These are phyloP conservation scores for Dendrocincla fuliginosa DNA, from an alignment of 2,797 vertebrate species.

Conservation along the genomic window DNA sequence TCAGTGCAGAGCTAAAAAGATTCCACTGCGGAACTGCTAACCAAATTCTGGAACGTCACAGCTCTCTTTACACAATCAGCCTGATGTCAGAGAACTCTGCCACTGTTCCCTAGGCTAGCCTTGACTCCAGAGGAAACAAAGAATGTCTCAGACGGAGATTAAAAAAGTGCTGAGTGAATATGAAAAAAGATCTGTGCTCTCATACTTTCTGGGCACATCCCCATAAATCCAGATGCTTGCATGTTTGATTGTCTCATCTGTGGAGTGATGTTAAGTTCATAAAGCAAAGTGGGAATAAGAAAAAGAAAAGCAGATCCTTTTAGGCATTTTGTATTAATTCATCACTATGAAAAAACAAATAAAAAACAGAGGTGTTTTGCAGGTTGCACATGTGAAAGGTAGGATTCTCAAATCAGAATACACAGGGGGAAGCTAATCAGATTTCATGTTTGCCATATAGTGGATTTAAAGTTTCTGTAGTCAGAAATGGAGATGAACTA, in stretches of 20 bases:
- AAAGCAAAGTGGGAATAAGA: not conserved
- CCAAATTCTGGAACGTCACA: not conserved
- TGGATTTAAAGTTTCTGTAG: not conserved
- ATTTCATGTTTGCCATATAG: not conserved
- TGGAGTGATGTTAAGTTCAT: not conserved
- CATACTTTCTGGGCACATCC: not conserved
- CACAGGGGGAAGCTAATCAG: not conserved
- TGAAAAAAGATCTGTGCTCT: not conserved
- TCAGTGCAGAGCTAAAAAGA: not conserved
- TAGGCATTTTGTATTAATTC: not conserved
- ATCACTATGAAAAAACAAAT: not conserved
- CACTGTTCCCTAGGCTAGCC: not conserved
- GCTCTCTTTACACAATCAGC: not conserved
- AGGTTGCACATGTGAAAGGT: not conserved
- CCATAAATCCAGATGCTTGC: not conserved
- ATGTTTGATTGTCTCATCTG: not conserved
- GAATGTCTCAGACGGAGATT: not conserved
- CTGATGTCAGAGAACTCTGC: not conserved
- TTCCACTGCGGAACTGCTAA: not conserved
- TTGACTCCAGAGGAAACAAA: slow-evolving; percentile 10
- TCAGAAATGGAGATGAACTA: not conserved
- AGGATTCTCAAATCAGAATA: not conserved
- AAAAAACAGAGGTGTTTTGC: not conserved
- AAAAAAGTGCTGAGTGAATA: not conserved
- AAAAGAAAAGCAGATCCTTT: not conserved